Evolutionary conservation across 2,888 invertebrate species (phyloP), one percentile per base, ranked within the genome.

Genomic region (Myopa tessellatipennis): DNA sequence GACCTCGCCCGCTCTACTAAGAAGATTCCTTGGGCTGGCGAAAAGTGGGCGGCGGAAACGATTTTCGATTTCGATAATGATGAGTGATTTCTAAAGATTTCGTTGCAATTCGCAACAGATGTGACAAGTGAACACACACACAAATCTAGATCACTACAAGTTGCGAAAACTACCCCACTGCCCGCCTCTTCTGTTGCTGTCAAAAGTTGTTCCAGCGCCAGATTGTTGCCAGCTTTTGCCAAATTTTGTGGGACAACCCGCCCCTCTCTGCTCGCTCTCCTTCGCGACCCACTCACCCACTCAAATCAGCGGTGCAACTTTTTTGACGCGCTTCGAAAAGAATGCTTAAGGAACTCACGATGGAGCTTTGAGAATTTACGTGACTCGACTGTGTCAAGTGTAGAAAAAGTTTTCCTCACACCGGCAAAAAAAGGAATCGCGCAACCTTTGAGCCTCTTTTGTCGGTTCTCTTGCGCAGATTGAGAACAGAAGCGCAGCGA

Each of bases 31-130:
- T 10, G 45, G 10, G 45, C 6, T 6, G 61, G n/a, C 18, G 1
- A 10, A 61, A 45, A 18, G 68, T 45, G 50, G 45, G 68, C 40
- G 68, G 68, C 38, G 16, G n/a, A 7, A 69, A 18, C 52, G 7
- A 45, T 50, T 68, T 16, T 50, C 68, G 4, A 16, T 26, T 38
- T 63, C 73, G 73, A 73, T 73, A 73, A 73, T 73, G 73, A 73
- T 73, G 73, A 73, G 73, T 73, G 73, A 73, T 73, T 73, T 73
- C 70, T 70, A 12, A 55, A 38, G 16, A 70, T 61, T 61, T 45
- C 52, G 52, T 40, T 74, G 69, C 58, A 68, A 75, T 60, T 75
- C 69, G 45, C 75, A 68, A 69, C 75, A 75, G 60, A 68, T 75
- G 58, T 34, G 18, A 61, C 72, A 45, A 16, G 12, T 70, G 26